Percentiles rank a stretch among this genome's conserved stretches.
phyloP scores from a whole-genome alignment of 2,797 vertebrate genomes.

The Tenualosa thibaudeaui region DNA sequence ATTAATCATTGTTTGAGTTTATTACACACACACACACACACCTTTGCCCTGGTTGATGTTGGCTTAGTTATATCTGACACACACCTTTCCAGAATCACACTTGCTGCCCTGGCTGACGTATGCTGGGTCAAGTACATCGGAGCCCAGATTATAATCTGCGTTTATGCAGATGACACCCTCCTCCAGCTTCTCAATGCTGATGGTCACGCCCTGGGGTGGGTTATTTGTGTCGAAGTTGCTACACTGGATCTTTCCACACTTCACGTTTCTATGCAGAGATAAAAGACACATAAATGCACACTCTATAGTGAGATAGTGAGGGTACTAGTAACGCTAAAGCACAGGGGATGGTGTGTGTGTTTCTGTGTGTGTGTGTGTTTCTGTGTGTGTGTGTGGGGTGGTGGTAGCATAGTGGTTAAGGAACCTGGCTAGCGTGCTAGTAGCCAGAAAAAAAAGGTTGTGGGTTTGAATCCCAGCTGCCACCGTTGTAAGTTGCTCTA shows the following conservation, averaged over 20 bases:
- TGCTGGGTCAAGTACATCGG: slow-evolving; percentile 83
- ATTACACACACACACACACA: slow-evolving; percentile 50
- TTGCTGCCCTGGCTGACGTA: slow-evolving; percentile 82
- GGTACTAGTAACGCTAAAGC: neutral
- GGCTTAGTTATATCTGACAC: slow-evolving; percentile 71
- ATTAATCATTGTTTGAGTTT: too few species aligned
- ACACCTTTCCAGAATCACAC: slow-evolving; percentile 79
- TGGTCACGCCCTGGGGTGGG: slow-evolving; percentile 55
- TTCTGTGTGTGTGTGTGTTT: neutral
- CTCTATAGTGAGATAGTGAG: too few species aligned
- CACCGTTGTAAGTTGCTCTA: too few species aligned
- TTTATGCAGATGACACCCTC: slow-evolving; percentile 69
- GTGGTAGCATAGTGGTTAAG: too few species aligned
- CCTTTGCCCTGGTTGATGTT: slow-evolving; percentile 84
- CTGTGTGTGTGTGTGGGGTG: too few species aligned
- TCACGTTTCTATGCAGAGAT: slow-evolving; percentile 68
- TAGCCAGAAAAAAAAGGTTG: too few species aligned
- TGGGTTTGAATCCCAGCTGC: too few species aligned
- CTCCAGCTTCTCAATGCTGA: slow-evolving; percentile 52
- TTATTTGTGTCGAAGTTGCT: slow-evolving; percentile 66
- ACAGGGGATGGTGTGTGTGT: neutral
- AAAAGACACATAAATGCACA: too few species aligned
- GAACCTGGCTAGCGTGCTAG: too few species aligned
- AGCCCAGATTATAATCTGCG: slow-evolving; percentile 80
- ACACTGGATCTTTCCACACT: slow-evolving; percentile 90